phyloP scores from a whole-genome alignment of 2,797 vertebrate genomes.

The Diplodus puntazzo region DNA sequence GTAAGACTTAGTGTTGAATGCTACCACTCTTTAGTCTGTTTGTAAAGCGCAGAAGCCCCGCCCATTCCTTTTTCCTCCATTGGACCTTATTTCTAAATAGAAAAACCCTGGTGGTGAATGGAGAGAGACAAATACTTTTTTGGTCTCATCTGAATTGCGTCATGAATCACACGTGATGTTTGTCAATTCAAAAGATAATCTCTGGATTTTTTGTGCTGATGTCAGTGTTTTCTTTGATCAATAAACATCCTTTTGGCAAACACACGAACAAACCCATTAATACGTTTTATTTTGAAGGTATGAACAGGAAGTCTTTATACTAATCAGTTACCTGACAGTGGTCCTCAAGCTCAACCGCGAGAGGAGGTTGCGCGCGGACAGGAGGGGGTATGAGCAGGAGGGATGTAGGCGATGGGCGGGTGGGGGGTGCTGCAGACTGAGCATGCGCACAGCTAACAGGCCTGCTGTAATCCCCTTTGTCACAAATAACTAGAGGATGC shows the following conservation, averaged over 20 bases:
- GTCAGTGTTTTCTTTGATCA: neutral
- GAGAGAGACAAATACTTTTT: too few species aligned
- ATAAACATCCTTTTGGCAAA: neutral
- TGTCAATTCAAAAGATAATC: neutral
- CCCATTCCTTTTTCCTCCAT: too few species aligned
- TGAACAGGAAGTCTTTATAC: conserved; percentile 30
- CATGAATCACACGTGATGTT: too few species aligned
- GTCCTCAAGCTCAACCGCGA: conserved; percentile 20
- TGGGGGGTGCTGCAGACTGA: conserved; percentile 22
- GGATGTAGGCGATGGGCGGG: neutral
- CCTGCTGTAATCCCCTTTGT: conserved; percentile 67
- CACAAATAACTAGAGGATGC: conserved; percentile 65
- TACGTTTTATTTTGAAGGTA: conserved; percentile 58
- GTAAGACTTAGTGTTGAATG: too few species aligned
- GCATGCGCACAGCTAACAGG: conserved; percentile 54
- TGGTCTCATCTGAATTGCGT: too few species aligned
- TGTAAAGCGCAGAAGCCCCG: too few species aligned
- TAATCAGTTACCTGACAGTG: neutral
- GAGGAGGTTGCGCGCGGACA: conserved; percentile 10
- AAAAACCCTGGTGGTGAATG: too few species aligned
- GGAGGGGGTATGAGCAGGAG: neutral
- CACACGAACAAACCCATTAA: neutral
- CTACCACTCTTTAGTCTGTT: too few species aligned
- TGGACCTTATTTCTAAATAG: too few species aligned
- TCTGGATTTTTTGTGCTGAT: too few species aligned